phyloP scores from a whole-genome alignment of 2,888 invertebrate species.

The Electrophaes corylata region DNA sequence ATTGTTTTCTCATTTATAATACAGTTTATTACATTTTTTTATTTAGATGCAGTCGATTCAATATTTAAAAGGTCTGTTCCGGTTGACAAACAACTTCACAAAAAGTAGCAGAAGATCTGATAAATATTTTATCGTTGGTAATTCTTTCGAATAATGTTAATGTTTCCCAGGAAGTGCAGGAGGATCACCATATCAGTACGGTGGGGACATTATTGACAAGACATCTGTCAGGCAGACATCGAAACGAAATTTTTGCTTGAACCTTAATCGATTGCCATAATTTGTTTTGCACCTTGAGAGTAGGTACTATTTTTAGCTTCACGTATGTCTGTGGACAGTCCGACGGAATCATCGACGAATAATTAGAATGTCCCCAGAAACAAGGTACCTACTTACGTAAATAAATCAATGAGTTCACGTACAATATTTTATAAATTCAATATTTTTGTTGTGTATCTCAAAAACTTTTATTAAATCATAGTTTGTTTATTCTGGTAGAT shows the following conservation, averaged over 20 bases:
- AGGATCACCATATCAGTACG: conserved; percentile 29
- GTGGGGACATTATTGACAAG: conserved; percentile 26
- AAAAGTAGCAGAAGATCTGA: conserved; percentile 30
- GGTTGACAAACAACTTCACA: conserved; percentile 29
- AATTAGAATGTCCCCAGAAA: conserved; percentile 10
- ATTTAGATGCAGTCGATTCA: conserved; percentile 19
- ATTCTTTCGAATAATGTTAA: conserved; percentile 32
- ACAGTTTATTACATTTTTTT: conserved; percentile 45
- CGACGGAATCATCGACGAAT: conserved; percentile 12
- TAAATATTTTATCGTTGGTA: conserved; percentile 38
- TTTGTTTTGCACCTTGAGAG: conserved; percentile 25
- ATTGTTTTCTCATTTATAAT: conserved; percentile 42
- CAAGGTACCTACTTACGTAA: too few relatives aligned
- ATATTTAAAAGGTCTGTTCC: conserved; percentile 14
- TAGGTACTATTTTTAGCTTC: conserved; percentile 12
- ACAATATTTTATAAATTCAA: too few relatives aligned
- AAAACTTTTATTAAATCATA: too few relatives aligned
- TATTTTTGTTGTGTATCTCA: too few relatives aligned
- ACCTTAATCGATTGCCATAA: conserved; percentile 10
- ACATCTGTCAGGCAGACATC: conserved; percentile 9
- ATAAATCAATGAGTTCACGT: too few relatives aligned
- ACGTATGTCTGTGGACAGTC: conserved; percentile 8
- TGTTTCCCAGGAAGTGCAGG: conserved; percentile 33
- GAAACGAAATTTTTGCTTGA: conserved; percentile 6
- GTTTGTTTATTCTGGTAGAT: too few relatives aligned